Conservation (phyloP, 1,140 invertebrate species). For the Drosophila serrata region DNA sequence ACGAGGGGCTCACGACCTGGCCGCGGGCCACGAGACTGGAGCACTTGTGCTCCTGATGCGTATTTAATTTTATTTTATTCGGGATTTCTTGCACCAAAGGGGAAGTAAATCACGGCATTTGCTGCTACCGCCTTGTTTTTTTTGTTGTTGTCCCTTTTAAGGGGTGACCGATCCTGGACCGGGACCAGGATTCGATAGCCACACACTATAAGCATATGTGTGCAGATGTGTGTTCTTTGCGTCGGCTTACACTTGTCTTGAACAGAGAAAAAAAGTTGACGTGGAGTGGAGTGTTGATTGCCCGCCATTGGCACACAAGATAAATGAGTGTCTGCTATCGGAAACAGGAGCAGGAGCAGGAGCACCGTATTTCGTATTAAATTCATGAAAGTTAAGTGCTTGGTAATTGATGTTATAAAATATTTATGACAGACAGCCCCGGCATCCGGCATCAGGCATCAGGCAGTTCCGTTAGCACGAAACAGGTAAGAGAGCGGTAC, state of each 20-base stretch:
- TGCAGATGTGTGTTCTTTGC: slow-evolving; percentile 35
- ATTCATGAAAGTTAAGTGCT: slow-evolving; percentile 85
- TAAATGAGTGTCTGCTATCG: slow-evolving; percentile 62
- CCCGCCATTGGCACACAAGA: slow-evolving; percentile 71
- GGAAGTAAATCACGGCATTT: slow-evolving; percentile 73
- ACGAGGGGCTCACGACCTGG: slow-evolving; percentile 46
- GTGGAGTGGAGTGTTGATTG: slow-evolving; percentile 72
- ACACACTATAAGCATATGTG: slow-evolving; percentile 35
- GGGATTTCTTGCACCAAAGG: slow-evolving; percentile 61
- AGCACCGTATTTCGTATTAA: slow-evolving; percentile 75
- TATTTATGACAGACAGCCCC: slow-evolving; percentile 81
- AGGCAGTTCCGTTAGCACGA: slow-evolving; percentile 8
- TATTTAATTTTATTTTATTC: slow-evolving; percentile 83
- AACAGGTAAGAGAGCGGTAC: slow-evolving; percentile 14
- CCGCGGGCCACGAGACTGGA: slow-evolving; percentile 42
- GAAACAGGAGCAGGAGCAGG: slow-evolving; percentile 6
- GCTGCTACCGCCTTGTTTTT: slow-evolving; percentile 41
- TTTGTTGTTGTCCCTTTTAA: slow-evolving; percentile 8
- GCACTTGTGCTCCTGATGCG: slow-evolving; percentile 79
- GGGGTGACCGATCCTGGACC: slow-evolving; percentile 27
- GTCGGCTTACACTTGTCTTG: slow-evolving; percentile 75
- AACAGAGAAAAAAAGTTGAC: slow-evolving; percentile 54
- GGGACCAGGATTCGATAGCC: slow-evolving; percentile 28
- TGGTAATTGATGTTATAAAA: slow-evolving; percentile 85
- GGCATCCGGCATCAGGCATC: neutral